Conservation (phyloP, 2,113 vertebrate genomes). For the Calonectris borealis region DNA sequence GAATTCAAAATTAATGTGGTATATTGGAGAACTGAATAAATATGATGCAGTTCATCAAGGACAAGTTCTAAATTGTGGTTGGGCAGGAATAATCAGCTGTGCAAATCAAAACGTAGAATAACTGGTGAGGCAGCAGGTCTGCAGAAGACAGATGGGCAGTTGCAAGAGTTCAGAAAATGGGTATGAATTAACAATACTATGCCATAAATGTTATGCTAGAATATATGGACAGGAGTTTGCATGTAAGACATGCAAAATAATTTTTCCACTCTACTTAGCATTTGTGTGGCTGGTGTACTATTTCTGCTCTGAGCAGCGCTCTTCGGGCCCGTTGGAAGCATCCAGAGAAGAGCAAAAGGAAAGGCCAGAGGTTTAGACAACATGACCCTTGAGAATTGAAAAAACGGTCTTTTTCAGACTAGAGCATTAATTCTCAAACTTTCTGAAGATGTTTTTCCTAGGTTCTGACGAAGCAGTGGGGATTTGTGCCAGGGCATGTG, state of each 20-base stretch:
- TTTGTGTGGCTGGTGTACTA: not conserved
- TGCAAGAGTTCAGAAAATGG: slow-evolving; percentile 3
- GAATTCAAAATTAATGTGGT: slow-evolving; percentile 33
- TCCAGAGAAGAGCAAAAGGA: not conserved
- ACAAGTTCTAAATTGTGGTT: slow-evolving; percentile 10
- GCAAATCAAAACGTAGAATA: slow-evolving; percentile 45
- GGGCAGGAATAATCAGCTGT: slow-evolving; percentile 30
- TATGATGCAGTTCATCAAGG: slow-evolving; percentile 16
- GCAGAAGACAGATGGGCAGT: slow-evolving; percentile 28
- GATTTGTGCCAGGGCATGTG: not conserved
- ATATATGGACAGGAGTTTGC: not conserved
- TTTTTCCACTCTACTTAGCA: not conserved
- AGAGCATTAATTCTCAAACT: not conserved
- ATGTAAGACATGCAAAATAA: not conserved
- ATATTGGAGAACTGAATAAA: slow-evolving; percentile 39
- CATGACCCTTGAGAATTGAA: not conserved
- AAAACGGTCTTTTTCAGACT: not conserved
- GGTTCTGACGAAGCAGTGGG: not conserved
- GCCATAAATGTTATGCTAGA: not conserved
- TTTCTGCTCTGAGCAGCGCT: not conserved
- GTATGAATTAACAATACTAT: slow-evolving; percentile 2
- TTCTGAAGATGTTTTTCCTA: not conserved
- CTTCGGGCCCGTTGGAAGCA: not conserved
- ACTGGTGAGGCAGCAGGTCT: slow-evolving; percentile 32
- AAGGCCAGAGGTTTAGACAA: not conserved